Percentiles rank a stretch among this genome's conserved stretches.
Evolutionary conservation across 2,888 invertebrate genomes (phyloP).

Genomic region (Agrotis clavis): DNA sequence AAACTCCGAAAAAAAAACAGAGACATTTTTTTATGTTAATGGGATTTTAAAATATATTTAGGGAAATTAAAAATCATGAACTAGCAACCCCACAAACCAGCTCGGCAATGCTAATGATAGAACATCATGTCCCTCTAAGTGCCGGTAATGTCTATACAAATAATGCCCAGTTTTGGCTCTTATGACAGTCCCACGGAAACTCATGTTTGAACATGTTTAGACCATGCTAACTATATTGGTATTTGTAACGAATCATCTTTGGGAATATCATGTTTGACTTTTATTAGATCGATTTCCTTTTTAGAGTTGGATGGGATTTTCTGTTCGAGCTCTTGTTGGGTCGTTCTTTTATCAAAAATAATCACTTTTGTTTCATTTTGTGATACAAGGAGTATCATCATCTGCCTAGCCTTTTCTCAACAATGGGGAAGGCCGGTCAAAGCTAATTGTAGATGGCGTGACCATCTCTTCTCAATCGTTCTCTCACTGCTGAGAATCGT

Average conservation of each 20-base stretch:
- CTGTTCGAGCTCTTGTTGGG: not conserved
- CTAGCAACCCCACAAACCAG: constrained; percentile 54
- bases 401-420: too few species aligned
- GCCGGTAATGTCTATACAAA: constrained; percentile 78
- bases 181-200: constrained; percentile 83
- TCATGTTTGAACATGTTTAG: constrained; percentile 79
- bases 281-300: constrained; percentile 55
- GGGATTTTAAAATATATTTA: too few species aligned
- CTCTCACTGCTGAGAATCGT: too few species aligned
- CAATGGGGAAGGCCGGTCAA: too few species aligned
- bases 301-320: not conserved
- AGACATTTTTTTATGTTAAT: too few species aligned
- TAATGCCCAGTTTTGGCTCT: constrained; percentile 65
- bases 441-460: too few species aligned
- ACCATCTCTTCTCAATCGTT: too few species aligned
- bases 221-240: constrained; percentile 66
- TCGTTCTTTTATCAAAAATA: not conserved
- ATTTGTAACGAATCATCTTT: constrained; percentile 70
- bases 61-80: not conserved
- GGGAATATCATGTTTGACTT: constrained; percentile 49
- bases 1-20: too few species aligned
- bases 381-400: too few species aligned
- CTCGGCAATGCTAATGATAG: constrained; percentile 73
- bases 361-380: not conserved
- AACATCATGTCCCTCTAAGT: constrained; percentile 79